A percentile compares a stretch with the other conserved stretches of the same genome.
phyloP scores from a whole-genome alignment of 1,140 invertebrate genomes.

The Potamilus streckersoni region DNA sequence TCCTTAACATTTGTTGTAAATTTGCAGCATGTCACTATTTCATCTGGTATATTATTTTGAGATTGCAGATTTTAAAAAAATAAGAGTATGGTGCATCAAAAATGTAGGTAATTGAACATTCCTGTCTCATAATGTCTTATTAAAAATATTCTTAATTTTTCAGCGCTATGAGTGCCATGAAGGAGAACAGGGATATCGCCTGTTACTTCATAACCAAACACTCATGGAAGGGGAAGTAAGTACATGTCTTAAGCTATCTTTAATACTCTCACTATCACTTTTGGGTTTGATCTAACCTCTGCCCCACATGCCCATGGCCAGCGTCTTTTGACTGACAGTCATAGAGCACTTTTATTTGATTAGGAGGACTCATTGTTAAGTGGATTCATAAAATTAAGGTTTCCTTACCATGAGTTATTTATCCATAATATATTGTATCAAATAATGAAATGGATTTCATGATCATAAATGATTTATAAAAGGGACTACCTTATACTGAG shows the following conservation, averaged over 20 bases:
- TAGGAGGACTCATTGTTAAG: too few relatives aligned
- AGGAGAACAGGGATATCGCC: slow-evolving; percentile 89
- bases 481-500: too few relatives aligned
- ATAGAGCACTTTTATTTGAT: slow-evolving; percentile 20
- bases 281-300: background rate
- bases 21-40: too few relatives aligned
- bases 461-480: too few relatives aligned
- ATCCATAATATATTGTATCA: too few relatives aligned
- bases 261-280: background rate
- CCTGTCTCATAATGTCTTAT: too few relatives aligned
- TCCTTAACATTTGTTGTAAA: too few relatives aligned
- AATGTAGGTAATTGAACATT: slow-evolving; percentile 9
- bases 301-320: background rate
- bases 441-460: too few relatives aligned
- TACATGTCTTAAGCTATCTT: slow-evolving; percentile 1
- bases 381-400: too few relatives aligned
- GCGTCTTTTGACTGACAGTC: background rate
- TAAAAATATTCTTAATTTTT: background rate
- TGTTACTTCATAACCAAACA: slow-evolving; percentile 97
- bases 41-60: too few relatives aligned
- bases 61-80: too few relatives aligned
- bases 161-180: slow-evolving; percentile 50
- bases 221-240: slow-evolving; percentile 95
- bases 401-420: too few relatives aligned
- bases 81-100: background rate